phyloP scores from a whole-genome alignment of 2,888 invertebrate species.

The Hoplodrina ambigua region DNA sequence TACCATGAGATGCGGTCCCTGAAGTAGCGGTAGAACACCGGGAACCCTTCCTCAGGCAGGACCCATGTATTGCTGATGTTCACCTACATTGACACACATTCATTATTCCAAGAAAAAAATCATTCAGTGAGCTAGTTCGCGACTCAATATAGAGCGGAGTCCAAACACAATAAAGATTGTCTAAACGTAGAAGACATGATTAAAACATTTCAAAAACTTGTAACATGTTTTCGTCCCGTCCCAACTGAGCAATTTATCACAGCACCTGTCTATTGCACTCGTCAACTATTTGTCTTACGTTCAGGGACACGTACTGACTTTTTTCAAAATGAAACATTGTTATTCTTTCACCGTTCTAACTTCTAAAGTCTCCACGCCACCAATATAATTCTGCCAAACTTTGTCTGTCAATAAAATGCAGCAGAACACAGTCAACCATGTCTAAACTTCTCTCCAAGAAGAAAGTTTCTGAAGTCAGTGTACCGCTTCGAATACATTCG shows the following conservation, averaged over 20 bases:
- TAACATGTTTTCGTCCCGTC: neutral
- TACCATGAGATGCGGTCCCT: constrained; percentile 96
- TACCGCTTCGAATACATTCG: constrained; percentile 39
- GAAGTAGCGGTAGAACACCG: constrained; percentile 96
- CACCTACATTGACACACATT: constrained; percentile 88
- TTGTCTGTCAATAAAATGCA: constrained; percentile 45
- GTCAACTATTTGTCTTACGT: constrained; percentile 29
- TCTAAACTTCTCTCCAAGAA: constrained; percentile 44
- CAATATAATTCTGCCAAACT: constrained; percentile 37
- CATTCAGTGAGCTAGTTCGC: neutral
- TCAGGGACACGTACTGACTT: constrained; percentile 1
- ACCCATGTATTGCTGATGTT: constrained; percentile 96
- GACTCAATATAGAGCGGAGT: neutral
- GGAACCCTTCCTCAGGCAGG: constrained; percentile 94
- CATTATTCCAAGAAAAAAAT: neutral
- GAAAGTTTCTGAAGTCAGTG: constrained; percentile 55
- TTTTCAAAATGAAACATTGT: constrained; percentile 2
- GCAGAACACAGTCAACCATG: constrained; percentile 24
- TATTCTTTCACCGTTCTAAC: constrained; percentile 1
- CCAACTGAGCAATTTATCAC: constrained; percentile 34
- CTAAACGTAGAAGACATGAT: neutral
- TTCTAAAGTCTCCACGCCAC: constrained; percentile 8
- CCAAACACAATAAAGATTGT: neutral
- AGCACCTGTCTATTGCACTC: constrained; percentile 39
- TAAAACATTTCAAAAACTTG: constrained; percentile 8